These are phyloP conservation scores for Lomographa bimaculata DNA, from an alignment of 2,888 invertebrate species.

Conservation along the genomic window DNA sequence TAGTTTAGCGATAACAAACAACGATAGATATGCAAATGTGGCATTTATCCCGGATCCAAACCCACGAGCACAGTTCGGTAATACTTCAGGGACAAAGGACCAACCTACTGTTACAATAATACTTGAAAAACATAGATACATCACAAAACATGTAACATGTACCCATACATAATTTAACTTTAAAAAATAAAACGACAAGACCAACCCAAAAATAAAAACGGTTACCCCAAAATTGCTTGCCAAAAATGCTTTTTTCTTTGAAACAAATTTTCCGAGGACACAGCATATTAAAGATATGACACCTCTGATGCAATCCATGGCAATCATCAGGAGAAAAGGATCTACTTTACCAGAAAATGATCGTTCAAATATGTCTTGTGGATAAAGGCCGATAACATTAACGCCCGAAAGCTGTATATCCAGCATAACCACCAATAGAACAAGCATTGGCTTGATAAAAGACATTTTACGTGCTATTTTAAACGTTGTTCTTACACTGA, in stretches of 20 bases:
- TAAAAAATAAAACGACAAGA: conserved; percentile 5
- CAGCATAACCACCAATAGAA: conserved; percentile 7
- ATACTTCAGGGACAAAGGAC: conserved; percentile 46
- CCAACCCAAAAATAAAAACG: background rate
- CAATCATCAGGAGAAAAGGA: conserved; percentile 13
- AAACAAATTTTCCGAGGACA: conserved; percentile 9
- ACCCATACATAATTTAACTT: conserved; percentile 6
- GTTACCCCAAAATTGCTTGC: conserved; percentile 5
- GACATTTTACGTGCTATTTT: conserved; percentile 4
- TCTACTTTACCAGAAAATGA: conserved; percentile 15
- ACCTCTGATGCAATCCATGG: conserved; percentile 7
- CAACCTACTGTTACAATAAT: conserved; percentile 38
- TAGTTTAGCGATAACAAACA: conserved; percentile 13
- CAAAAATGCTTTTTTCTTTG: conserved; percentile 11
- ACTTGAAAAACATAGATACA: conserved; percentile 27
- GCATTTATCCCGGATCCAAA: conserved; percentile 37
- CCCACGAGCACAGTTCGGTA: conserved; percentile 42
- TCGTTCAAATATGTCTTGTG: conserved; percentile 12
- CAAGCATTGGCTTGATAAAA: conserved; percentile 15
- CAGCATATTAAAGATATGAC: conserved; percentile 5
- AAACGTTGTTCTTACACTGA: conserved; percentile 3
- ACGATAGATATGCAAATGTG: conserved; percentile 1
- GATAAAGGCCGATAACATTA: conserved; percentile 14
- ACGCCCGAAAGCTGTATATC: conserved; percentile 17
- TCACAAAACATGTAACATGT: conserved; percentile 3